Evolutionary conservation across 2,888 invertebrate species (phyloP), one percentile per base, ranked within the genome.

Genomic region (Drosophila leonis): DNA sequence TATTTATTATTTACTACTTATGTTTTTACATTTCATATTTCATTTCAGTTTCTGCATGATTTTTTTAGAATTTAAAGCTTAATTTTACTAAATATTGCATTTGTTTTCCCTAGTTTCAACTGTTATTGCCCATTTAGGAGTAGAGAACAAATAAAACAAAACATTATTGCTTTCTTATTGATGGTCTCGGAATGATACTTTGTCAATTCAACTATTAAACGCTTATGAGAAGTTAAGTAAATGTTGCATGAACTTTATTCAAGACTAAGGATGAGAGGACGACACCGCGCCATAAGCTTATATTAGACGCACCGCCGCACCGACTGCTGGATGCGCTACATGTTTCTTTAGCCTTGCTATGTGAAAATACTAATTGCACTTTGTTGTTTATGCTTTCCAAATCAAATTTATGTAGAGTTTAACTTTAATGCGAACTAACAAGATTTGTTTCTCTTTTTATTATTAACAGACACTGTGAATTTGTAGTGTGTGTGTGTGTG

Each of bases 1-100:
- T 39, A 27, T 54, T 52, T 24, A 61, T 65, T 64, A 68, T 49
- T 82, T 72, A 79, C 76, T 82, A 82, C 85, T 79, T 77, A 65
- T 75, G 59, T 61, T 72, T 82, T 84, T 90, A 84, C 90, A 90
- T 69, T 88, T 77, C 49, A 66, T 52, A 64, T 65, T 52, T 63
- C 9, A 52, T 56, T 65, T 60, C 31, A 63, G 65, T 59, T 55
- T 42, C 44, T 39, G 55, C 48, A 46, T 57, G 4, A 46, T 10
- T 24, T 54, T 44, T 56, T 69, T 67, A 20, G 10, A 78, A 56
- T 64, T 83, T 85, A 90, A 88, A 88, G 80, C 86, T 84, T 90
- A 85, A 41, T 72, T 72, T 66, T 72, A 72, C 74, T 82, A 78
- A 70, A 54, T 82, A 89, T 84, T 84, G 88, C 83, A 81, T 84